phyloP scores from a whole-genome alignment of 2,113 vertebrate species.

The Elgaria multicarinata region DNA sequence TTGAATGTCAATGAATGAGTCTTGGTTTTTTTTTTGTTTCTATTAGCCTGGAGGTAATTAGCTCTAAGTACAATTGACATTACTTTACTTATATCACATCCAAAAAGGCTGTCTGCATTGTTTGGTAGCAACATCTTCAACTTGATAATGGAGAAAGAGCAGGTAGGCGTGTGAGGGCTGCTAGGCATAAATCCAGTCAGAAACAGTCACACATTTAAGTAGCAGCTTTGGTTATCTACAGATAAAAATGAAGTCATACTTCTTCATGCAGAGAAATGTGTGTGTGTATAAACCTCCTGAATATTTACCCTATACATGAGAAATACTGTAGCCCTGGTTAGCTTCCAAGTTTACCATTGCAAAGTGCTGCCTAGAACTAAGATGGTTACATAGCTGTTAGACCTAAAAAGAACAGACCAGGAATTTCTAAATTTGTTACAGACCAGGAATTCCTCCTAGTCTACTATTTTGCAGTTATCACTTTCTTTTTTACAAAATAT shows the following conservation, averaged over 20 bases:
- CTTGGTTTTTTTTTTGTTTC: too few species aligned
- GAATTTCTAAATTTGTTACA: slow-evolving; percentile 4
- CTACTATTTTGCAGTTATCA: neutral
- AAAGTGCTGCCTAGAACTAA: neutral
- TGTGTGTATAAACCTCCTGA: neutral
- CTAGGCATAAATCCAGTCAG: neutral
- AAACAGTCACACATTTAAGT: neutral
- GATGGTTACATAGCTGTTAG: neutral
- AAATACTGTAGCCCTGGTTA: neutral
- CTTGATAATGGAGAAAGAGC: neutral
- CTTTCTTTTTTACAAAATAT: neutral
- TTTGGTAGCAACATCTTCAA: neutral
- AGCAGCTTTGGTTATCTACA: neutral
- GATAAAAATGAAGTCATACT: neutral
- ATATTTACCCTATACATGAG: neutral
- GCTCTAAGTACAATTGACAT: neutral
- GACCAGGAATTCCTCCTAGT: neutral
- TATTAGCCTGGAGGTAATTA: neutral
- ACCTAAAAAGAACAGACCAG: neutral
- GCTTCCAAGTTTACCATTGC: neutral
- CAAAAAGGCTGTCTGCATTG: neutral
- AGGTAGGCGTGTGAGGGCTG: neutral
- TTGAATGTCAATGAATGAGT: too few species aligned
- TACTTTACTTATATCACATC: neutral
- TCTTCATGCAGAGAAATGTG: neutral